These are phyloP conservation scores for Sebastolobus alascanus DNA, from an alignment of 2,797 vertebrate species.

Conservation along the genomic window DNA sequence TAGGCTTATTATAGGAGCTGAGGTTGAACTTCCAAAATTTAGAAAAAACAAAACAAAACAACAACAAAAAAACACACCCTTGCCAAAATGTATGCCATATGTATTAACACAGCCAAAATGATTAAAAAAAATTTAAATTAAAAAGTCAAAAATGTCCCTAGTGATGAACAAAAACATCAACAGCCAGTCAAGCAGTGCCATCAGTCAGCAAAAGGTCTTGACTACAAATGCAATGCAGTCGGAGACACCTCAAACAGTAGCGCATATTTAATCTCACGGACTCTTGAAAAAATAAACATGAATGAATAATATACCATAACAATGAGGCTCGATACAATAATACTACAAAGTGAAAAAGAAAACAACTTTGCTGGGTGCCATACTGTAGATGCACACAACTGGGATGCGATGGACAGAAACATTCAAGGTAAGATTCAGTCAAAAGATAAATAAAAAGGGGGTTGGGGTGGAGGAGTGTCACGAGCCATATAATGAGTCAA, in stretches of 20 bases:
- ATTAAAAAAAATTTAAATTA: accelerated
- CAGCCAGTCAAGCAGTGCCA: constrained; percentile 52
- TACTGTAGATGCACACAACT: constrained; percentile 16
- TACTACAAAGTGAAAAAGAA: constrained; percentile 11
- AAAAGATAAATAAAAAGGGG: background rate
- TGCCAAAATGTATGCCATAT: background rate
- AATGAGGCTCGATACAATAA: constrained; percentile 20
- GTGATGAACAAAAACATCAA: background rate
- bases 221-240: constrained; percentile 37
- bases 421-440: constrained; percentile 18
- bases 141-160: no score
- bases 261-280: background rate
- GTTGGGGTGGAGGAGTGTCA: background rate
- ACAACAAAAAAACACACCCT: background rate
- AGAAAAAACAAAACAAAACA: background rate
- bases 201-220: constrained; percentile 13
- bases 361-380: background rate
- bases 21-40: background rate
- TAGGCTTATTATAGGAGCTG: background rate
- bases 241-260: constrained; percentile 1
- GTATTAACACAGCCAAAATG: background rate
- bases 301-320: constrained; percentile 17
- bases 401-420: constrained; percentile 34
- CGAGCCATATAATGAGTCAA: constrained; percentile 47
- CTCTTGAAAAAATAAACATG: background rate